These are phyloP conservation scores for Poeciliopsis infans DNA, from an alignment of 2,797 vertebrate genomes.

Conservation along the genomic window DNA sequence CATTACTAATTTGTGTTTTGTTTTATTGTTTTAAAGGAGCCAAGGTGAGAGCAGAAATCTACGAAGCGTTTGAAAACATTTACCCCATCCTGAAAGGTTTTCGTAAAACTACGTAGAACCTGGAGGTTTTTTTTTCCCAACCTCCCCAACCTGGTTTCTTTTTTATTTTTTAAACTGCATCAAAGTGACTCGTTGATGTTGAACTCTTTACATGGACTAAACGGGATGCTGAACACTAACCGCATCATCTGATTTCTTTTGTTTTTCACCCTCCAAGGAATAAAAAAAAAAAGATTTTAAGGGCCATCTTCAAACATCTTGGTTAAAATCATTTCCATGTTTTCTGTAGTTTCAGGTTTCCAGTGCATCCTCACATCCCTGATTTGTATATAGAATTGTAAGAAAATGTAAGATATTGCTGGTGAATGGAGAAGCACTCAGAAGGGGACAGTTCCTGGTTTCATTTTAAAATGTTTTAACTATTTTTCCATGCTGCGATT, in stretches of 20 bases:
- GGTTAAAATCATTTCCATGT: not conserved
- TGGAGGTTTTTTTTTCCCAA: not conserved
- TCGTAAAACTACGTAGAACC: slow-evolving; percentile 93
- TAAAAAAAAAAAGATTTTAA: too few species aligned
- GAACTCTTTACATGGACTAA: slow-evolving; percentile 46
- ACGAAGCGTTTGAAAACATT: slow-evolving; percentile 99
- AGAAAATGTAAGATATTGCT: slow-evolving; percentile 58
- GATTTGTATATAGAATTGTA: slow-evolving; percentile 71
- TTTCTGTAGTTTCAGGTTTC: slow-evolving; percentile 7
- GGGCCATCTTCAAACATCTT: not conserved
- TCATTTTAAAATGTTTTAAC: slow-evolving; percentile 59
- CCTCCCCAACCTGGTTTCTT: not conserved
- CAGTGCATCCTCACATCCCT: slow-evolving; percentile 29
- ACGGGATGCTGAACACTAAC: slow-evolving; percentile 44
- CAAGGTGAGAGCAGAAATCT: slow-evolving; percentile 98
- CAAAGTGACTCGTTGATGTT: slow-evolving; percentile 24
- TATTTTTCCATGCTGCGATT: slow-evolving; percentile 65
- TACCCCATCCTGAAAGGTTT: slow-evolving; percentile 99
- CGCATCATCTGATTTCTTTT: not conserved
- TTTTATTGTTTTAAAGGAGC: slow-evolving; percentile 83
- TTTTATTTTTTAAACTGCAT: slow-evolving; percentile 9
- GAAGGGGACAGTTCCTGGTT: slow-evolving; percentile 37
- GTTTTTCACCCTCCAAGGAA: not conserved
- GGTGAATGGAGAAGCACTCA: slow-evolving; percentile 31
- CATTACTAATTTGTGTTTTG: not conserved